phyloP scores from a whole-genome alignment of 2,113 vertebrate species.

The Heterocephalus glaber region DNA sequence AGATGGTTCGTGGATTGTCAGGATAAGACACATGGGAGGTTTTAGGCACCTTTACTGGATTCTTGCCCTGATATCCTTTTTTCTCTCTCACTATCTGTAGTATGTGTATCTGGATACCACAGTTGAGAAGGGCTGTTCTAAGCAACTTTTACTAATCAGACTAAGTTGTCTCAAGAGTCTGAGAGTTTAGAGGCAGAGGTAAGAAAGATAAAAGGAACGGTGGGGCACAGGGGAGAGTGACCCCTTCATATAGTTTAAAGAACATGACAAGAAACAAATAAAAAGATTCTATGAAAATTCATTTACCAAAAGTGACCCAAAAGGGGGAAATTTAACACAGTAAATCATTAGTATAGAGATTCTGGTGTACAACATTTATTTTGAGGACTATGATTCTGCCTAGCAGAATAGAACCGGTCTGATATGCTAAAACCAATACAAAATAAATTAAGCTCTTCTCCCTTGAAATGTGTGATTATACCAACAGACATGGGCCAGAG shows the following conservation, averaged over 20 bases:
- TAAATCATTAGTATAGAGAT: background rate
- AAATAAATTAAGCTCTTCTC: constrained; percentile 7
- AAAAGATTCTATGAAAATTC: constrained; percentile 35
- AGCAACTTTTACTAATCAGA: background rate
- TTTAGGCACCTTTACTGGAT: background rate
- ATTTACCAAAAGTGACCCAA: constrained; percentile 14
- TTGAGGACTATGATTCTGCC: background rate
- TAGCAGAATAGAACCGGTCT: background rate
- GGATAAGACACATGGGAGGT: background rate
- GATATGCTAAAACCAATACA: background rate
- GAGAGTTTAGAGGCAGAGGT: background rate
- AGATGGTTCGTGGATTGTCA: background rate
- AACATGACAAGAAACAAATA: constrained; percentile 16
- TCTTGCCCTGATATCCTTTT: background rate
- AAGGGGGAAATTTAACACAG: background rate
- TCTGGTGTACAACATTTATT: background rate
- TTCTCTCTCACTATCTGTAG: background rate
- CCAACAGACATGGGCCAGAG: background rate
- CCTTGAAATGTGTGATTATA: background rate
- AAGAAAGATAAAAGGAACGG: background rate
- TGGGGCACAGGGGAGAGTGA: background rate
- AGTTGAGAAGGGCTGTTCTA: background rate
- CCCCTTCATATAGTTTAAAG: background rate
- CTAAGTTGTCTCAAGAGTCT: background rate
- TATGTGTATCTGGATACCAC: background rate